These are phyloP conservation scores for Chrysocyon brachyurus DNA, from an alignment of 2,797 vertebrate genomes.

Conservation along the genomic window DNA sequence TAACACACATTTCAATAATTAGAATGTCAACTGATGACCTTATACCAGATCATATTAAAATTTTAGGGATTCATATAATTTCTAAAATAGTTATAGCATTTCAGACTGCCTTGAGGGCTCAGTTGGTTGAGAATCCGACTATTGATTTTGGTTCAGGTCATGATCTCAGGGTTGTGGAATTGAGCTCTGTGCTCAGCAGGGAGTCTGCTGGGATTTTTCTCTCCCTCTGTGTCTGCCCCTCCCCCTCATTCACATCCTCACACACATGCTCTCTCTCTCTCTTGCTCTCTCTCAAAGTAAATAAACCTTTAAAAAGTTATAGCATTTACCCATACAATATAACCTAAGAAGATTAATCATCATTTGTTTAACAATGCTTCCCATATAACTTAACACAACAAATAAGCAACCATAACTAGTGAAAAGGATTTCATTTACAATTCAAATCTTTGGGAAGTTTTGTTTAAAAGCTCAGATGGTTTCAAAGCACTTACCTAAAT, in stretches of 20 bases:
- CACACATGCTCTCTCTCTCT: too few species aligned
- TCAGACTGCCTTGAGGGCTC: not conserved
- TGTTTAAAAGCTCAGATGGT: not conserved
- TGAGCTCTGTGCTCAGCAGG: not conserved
- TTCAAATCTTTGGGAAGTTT: not conserved
- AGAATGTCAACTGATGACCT: not conserved
- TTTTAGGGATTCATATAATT: not conserved
- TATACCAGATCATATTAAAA: not conserved
- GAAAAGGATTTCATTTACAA: not conserved
- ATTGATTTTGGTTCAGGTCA: not conserved
- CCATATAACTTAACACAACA: not conserved
- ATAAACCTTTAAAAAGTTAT: not conserved
- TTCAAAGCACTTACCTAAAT: not conserved
- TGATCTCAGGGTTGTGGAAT: not conserved
- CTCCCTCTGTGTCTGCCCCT: not conserved
- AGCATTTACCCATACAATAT: not conserved
- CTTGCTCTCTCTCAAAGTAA: not conserved
- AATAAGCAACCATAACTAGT: not conserved
- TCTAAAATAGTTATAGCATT: not conserved
- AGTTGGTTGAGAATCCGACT: not conserved
- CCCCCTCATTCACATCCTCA: not conserved
- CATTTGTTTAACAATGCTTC: not conserved
- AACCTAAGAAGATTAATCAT: not conserved
- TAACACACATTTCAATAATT: not conserved
- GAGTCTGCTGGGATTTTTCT: not conserved